Evolutionary conservation across 2,888 invertebrate species (phyloP).

Genomic region (Galeruca laticollis): DNA sequence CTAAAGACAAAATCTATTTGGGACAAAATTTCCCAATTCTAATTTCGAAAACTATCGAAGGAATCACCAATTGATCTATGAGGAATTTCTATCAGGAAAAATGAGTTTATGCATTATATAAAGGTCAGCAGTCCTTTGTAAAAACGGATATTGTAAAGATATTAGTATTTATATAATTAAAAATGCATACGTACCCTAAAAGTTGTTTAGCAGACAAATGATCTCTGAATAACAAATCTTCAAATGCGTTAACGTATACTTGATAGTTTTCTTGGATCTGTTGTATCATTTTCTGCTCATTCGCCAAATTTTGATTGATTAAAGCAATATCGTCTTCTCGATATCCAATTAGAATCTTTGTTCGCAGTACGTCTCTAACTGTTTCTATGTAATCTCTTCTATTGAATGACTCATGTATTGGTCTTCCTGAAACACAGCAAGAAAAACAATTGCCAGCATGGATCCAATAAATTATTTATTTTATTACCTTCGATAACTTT

Average conservation of each 20-base stretch:
- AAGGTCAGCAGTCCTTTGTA: no score
- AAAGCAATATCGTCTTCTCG: slow-evolving; percentile 66
- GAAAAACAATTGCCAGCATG: not conserved
- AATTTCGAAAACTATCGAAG: no score
- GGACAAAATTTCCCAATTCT: no score
- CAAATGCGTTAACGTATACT: slow-evolving; percentile 71
- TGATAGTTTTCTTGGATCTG: slow-evolving; percentile 67
- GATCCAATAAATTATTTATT: not conserved
- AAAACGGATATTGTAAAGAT: no score
- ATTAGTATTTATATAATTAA: not conserved
- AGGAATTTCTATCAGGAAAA: no score
- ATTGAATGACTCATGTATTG: slow-evolving; percentile 72
- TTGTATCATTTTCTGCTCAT: slow-evolving; percentile 70
- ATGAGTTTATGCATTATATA: no score
- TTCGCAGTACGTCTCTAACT: slow-evolving; percentile 65
- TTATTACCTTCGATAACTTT: slow-evolving; percentile 69
- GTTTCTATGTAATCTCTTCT: slow-evolving; percentile 70
- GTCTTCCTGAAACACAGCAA: slow-evolving; percentile 64
- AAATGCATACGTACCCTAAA: slow-evolving; percentile 55
- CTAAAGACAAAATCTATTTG: no score
- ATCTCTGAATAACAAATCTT: slow-evolving; percentile 73
- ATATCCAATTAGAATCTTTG: slow-evolving; percentile 64
- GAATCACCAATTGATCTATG: no score
- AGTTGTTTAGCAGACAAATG: slow-evolving; percentile 73
- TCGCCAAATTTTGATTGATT: slow-evolving; percentile 70